Evolutionary conservation across 2,113 vertebrate species (phyloP).

Genomic region (Sylvilagus bachmani): DNA sequence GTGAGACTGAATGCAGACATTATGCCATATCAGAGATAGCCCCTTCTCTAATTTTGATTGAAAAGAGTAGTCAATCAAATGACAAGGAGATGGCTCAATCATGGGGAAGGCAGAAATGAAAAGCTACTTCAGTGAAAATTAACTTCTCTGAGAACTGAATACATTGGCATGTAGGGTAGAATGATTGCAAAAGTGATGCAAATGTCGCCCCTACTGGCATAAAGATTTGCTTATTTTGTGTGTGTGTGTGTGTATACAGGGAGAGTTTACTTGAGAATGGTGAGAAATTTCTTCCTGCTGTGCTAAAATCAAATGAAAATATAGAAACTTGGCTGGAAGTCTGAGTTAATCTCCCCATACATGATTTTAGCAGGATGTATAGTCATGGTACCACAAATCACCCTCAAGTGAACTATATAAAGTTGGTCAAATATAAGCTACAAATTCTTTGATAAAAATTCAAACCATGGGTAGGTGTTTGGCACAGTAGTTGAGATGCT

Average conservation of each 20-base stretch:
- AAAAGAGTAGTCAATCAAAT: neutral
- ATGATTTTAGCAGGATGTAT: neutral
- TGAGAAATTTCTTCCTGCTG: neutral
- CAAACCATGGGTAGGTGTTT: too few species aligned
- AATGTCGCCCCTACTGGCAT: neutral
- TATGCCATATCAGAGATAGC: neutral
- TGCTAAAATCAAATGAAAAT: neutral
- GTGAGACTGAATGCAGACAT: neutral
- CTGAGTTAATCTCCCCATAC: neutral
- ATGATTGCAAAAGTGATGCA: neutral
- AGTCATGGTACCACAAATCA: neutral
- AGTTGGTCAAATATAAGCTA: neutral
- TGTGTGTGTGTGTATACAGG: too few species aligned
- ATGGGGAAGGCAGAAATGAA: neutral
- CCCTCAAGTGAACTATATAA: neutral
- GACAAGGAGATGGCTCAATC: neutral
- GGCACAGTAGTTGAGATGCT: too few species aligned
- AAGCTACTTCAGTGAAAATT: neutral
- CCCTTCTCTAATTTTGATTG: neutral
- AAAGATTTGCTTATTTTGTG: neutral
- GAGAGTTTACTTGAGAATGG: fast-evolving
- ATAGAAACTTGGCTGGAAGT: neutral
- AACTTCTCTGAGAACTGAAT: neutral
- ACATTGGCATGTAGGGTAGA: neutral
- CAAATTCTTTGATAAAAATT: neutral